Conservation (phyloP, 2,888 invertebrate genomes). For the Sussaba pulchella region DNA sequence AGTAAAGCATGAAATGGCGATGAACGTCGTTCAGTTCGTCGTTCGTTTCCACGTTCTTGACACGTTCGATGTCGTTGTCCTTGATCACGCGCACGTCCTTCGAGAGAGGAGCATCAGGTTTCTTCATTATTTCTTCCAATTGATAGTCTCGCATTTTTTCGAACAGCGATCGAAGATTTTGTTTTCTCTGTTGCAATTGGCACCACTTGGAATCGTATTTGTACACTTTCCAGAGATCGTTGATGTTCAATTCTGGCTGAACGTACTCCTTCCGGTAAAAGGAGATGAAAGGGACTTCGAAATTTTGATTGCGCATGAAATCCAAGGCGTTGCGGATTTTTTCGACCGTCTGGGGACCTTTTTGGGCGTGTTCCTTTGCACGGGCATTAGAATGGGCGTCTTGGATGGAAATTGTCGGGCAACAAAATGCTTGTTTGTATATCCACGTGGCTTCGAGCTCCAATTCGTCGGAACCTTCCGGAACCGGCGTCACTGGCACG, state of each 20-base stretch:
- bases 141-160: conserved; percentile 96
- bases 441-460: conserved; percentile 98
- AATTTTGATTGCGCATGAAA: conserved; percentile 96
- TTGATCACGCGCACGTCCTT: conserved; percentile 92
- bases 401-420: conserved; percentile 92
- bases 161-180: conserved; percentile 91
- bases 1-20: conserved; percentile 95
- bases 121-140: conserved; percentile 83
- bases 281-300: conserved; percentile 98
- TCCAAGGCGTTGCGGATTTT: conserved; percentile 97
- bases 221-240: conserved; percentile 98
- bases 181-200: conserved; percentile 92
- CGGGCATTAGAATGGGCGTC: conserved; percentile 85
- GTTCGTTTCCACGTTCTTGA: conserved; percentile 90
- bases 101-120: conserved; percentile 91
- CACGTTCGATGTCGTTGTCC: conserved; percentile 92
- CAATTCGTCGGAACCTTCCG: conserved; percentile 93
- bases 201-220: conserved; percentile 97
- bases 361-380: conserved; percentile 85
- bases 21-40: conserved; percentile 97
- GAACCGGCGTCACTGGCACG: conserved; percentile 92
- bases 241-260: conserved; percentile 95
- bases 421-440: conserved; percentile 95
- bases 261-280: conserved; percentile 99
- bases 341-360: conserved; percentile 89